Base-by-base conservation (phyloP, 1,140 invertebrate genomes). In the Diuraphis noxia region DNA sequence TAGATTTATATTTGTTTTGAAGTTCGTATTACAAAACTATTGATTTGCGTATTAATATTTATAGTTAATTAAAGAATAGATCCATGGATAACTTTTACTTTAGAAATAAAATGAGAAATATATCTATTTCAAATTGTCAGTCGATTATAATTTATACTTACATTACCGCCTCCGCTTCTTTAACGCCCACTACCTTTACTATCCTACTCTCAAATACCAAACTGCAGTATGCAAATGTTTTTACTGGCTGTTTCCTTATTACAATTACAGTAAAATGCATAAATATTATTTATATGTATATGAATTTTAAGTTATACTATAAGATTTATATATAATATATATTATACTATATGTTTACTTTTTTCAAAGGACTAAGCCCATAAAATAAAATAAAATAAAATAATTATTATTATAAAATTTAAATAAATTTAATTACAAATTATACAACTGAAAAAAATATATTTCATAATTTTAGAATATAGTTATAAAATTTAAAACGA, bases 91-190 rank as follows among this genome's bases (percentile, higher is more conserved):
- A 85, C 46, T 85, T 85, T 85, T 30, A 0, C 34, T 86, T 86
- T 36, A 13, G 2, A 49, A 49, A 86, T 49, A 86, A 86, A 49
- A 36, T 34, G 3, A 49, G 34, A 52, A 52, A 46, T 56, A 56
- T 4, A 34, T 17, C 25, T 56, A 87, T 63, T 88, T 25, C n/a
- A 72, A 10, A 56, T 88, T 41, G 36, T 25, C 36, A 43, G 86
- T n/a, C 52, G 52, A 40, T 88, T n/a, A 63, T 88, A 63, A 88
- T 88, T 88, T 88, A 88, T 88, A 56, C 36, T 25, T 41, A 30
- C 36, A 34, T 25, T 40, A 7, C 1, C 17, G 38, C 49, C 86
- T 88, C 38, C 23, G 5, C 40, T 63, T 25, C 49, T 88, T 41
- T 25, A 86, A 86, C 84, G 43, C 84, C 84, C 19, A 63, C 86